phyloP scores from a whole-genome alignment of 2,797 vertebrate genomes.

The Lepilemur ruficaudatus region DNA sequence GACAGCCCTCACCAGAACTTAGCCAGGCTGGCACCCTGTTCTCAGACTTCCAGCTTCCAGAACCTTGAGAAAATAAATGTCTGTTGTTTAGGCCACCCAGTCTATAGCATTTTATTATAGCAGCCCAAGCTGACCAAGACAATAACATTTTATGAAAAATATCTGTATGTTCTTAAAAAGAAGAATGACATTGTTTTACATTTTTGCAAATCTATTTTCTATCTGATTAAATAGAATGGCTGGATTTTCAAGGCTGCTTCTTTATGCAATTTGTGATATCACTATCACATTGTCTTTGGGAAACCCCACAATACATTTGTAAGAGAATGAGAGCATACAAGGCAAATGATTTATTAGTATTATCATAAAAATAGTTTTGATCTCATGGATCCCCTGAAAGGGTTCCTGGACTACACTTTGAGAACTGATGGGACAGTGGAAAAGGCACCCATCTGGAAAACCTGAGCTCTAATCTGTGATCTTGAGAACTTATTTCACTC shows the following conservation, averaged over 20 bases:
- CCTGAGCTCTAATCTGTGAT: background rate
- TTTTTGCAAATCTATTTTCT: background rate
- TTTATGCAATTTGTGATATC: background rate
- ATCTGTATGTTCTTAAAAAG: background rate
- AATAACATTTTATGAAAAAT: background rate
- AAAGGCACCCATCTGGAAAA: background rate
- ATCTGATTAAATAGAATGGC: background rate
- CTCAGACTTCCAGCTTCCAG: background rate
- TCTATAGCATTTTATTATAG: background rate
- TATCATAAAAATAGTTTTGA: background rate
- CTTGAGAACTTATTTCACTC: background rate
- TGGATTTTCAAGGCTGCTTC: background rate
- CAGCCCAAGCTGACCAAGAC: background rate
- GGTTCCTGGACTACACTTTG: background rate
- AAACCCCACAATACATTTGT: background rate
- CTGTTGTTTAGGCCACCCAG: background rate
- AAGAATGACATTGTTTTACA: background rate
- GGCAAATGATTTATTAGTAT: background rate
- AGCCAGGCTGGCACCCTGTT: accelerated
- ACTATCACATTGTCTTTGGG: background rate
- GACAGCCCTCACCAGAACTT: background rate
- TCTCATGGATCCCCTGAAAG: background rate
- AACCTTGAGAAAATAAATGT: background rate
- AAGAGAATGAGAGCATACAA: background rate
- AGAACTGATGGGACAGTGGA: background rate